Conservation (phyloP, 64 coral and sea anemone genomes). For the Pachyseris speciosa region DNA sequence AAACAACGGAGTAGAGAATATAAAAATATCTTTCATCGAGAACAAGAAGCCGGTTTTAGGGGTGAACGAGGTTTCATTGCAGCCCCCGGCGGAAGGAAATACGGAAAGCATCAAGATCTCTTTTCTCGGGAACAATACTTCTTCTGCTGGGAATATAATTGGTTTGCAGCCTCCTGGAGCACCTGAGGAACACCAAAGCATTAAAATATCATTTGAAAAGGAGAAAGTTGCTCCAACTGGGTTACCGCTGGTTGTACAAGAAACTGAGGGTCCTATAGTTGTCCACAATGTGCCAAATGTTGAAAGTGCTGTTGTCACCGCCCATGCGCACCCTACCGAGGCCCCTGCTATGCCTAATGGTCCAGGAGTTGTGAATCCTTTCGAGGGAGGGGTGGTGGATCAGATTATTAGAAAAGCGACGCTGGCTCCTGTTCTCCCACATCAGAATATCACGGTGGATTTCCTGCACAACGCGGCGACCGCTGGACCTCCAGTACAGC, state of each 20-base stretch:
- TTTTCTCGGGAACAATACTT: slow-evolving; percentile 73
- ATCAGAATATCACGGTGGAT: slow-evolving; percentile 40
- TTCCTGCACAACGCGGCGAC: slow-evolving; percentile 1
- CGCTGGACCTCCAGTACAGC: neutral
- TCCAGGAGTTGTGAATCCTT: slow-evolving; percentile 32
- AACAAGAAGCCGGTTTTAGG: slow-evolving; percentile 17
- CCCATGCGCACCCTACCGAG: neutral
- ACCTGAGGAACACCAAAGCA: neutral
- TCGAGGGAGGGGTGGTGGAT: slow-evolving; percentile 37
- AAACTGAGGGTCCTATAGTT: neutral
- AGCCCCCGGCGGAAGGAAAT: slow-evolving; percentile 28
- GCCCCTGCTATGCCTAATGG: slow-evolving; percentile 33
- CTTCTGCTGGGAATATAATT: slow-evolving; percentile 29
- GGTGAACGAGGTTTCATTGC: slow-evolving; percentile 19
- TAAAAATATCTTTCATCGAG: slow-evolving; percentile 59
- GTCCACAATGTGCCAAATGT: neutral
- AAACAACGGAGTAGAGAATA: slow-evolving; percentile 48
- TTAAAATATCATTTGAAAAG: slow-evolving; percentile 58
- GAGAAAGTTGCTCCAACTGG: neutral
- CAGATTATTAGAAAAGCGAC: slow-evolving; percentile 21
- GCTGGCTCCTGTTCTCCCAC: neutral
- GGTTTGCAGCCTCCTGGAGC: neutral
- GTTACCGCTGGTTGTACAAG: neutral
- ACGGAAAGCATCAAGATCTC: slow-evolving; percentile 89
- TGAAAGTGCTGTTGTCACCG: neutral